Conservation (phyloP, 2,113 vertebrate genomes). For the Neotragus moschatus region DNA sequence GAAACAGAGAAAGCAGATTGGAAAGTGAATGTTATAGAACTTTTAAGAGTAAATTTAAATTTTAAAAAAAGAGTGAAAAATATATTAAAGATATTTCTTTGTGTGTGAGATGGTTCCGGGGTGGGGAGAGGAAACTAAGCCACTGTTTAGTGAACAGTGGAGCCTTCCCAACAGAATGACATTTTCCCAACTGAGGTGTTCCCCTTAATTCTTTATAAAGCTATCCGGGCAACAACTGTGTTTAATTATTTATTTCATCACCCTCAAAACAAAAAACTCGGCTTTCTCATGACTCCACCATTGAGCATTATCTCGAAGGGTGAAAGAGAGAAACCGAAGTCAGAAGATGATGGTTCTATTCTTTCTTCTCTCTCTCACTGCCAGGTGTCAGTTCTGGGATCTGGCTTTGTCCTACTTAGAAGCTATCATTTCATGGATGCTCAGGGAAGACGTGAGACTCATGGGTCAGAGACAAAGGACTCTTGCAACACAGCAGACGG, state of each 20-base stretch:
- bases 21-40: neutral
- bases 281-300: neutral
- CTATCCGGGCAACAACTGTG: neutral
- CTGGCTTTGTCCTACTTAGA: neutral
- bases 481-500: neutral
- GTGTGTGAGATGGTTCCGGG: rapidly evolving
- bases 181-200: neutral
- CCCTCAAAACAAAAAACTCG: neutral
- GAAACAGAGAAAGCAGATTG: neutral
- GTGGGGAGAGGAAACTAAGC: neutral
- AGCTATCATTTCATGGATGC: neutral
- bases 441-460: neutral
- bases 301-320: neutral
- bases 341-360: neutral
- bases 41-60: neutral
- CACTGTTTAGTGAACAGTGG: neutral
- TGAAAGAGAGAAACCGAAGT: neutral
- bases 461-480: neutral
- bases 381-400: neutral
- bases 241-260: neutral
- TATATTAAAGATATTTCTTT: neutral
- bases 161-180: neutral
- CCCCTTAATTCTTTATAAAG: neutral
- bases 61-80: neutral
- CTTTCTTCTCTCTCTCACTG: neutral